Evolutionary conservation across 2,797 vertebrate genomes (phyloP), one percentile per base, ranked within the genome.

Genomic region (Parauchenoglanis punctatus): DNA sequence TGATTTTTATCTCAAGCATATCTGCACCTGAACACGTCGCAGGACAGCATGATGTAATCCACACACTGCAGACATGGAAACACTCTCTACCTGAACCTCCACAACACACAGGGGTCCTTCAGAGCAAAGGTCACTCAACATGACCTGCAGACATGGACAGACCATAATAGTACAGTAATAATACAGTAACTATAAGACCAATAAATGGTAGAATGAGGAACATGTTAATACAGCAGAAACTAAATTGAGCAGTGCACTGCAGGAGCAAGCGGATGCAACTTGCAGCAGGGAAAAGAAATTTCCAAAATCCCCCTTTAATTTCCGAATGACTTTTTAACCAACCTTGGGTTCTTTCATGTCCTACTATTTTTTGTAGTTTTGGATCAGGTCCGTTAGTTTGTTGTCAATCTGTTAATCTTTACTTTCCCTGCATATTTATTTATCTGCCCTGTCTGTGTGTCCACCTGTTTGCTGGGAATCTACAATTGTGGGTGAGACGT

Each of bases 21-120:
- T 5, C 15, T 84, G 31, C 92, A 96, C 96, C 95, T 95, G 94
- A 13, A 96, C 31, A 35, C 95, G 92, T 2, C 81, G 44, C 89
- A 97, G 86, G 76, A 98, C 90, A 0, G 98, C 97, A 0, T 98
- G 96, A 89, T 98, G 98, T 65, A 95, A 92, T 87, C 96, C 94
- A 92, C 97, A 97, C 92, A 97, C 92, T 7, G 95, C 93, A 0
- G 95, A 94, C 89, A 98, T 77, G 0, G 96, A 97, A 0, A 93
- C 91, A 93, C 98, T 97, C 90, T 97, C 94, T 83, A 99, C 93
- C 78, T 93, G 94, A 88, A 99, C 92, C 93, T 98, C 97, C 89
- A 97, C 89, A 0, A 92, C 92, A 84, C 92, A 93, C 90, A 96
- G 83, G 52, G 94, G 90, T n/a, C 94, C 95, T 0, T 89, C 93